These are phyloP conservation scores for Ciconia boyciana DNA, from an alignment of 2,113 vertebrate species.

Conservation along the genomic window DNA sequence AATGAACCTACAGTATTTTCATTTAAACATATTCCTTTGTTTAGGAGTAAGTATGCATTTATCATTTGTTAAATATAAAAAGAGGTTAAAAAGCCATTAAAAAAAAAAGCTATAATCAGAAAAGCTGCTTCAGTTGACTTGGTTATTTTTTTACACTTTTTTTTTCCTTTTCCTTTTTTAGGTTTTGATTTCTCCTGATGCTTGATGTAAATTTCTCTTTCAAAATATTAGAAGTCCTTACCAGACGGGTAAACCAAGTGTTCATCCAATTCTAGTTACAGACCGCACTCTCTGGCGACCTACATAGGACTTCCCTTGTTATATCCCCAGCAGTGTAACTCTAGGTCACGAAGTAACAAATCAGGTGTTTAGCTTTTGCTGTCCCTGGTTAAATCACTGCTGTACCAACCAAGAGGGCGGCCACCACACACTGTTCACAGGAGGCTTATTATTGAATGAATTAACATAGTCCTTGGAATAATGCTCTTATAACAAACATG, in stretches of 20 bases:
- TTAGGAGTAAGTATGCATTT: neutral
- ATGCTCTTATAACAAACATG: neutral
- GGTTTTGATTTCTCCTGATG: neutral
- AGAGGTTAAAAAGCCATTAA: accelerated
- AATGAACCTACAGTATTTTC: neutral
- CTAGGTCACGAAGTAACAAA: neutral
- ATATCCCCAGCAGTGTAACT: neutral
- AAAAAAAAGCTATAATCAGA: neutral
- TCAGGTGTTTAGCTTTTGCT: neutral
- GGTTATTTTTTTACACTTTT: accelerated
- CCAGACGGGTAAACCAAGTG: neutral
- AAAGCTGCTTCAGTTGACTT: neutral
- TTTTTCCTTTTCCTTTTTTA: neutral
- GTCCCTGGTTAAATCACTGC: neutral
- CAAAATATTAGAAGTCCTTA: neutral
- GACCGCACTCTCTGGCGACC: neutral
- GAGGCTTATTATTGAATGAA: neutral
- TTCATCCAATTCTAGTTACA: neutral
- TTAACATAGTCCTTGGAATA: constrained; percentile 47
- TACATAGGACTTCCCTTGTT: neutral
- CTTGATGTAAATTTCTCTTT: neutral
- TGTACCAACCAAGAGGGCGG: neutral
- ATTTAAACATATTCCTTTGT: neutral
- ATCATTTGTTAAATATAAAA: neutral
- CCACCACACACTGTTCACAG: constrained; percentile 38